Evolutionary conservation across 1,140 invertebrate species (phyloP).

Genomic region (Riptortus pedestris): DNA sequence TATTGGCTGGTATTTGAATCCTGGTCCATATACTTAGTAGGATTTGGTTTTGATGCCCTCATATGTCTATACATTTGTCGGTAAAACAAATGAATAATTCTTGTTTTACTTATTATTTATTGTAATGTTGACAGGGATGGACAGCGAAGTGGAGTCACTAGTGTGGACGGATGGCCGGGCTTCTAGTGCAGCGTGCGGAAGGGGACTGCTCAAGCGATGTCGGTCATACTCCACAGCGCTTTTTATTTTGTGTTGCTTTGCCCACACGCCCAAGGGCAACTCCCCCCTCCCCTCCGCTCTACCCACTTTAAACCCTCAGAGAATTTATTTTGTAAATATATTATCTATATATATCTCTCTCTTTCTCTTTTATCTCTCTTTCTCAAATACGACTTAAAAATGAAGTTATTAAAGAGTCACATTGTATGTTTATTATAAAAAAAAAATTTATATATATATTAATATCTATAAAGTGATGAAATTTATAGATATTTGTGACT

Average conservation of each 20-base stretch:
- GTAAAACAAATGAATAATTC: no score
- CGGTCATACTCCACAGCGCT: constrained; percentile 24
- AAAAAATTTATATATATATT: constrained; percentile 4
- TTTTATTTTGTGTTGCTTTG: constrained; percentile 26
- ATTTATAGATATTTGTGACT: no score
- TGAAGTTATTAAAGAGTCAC: constrained; percentile 15
- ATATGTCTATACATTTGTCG: no score
- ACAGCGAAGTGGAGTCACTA: constrained; percentile 30
- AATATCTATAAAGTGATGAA: no score
- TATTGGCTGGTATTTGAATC: no score
- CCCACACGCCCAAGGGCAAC: constrained; percentile 19
- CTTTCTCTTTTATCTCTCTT: background rate
- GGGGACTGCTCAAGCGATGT: constrained; percentile 16
- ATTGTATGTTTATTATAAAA: constrained; percentile 9
- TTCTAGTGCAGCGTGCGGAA: background rate
- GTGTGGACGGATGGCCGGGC: background rate
- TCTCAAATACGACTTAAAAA: constrained; percentile 10
- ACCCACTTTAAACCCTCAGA: constrained; percentile 22
- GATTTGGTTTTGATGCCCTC: no score
- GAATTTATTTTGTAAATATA: constrained; percentile 18
- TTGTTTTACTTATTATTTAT: no score
- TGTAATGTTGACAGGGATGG: constrained; percentile 28
- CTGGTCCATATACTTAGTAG: no score
- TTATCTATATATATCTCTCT: constrained; percentile 13
- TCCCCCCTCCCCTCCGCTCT: constrained; percentile 19